Evolutionary conservation across 2,888 invertebrate genomes (phyloP), one percentile per base, ranked within the genome.

Genomic region (Mylabris sibirica): DNA sequence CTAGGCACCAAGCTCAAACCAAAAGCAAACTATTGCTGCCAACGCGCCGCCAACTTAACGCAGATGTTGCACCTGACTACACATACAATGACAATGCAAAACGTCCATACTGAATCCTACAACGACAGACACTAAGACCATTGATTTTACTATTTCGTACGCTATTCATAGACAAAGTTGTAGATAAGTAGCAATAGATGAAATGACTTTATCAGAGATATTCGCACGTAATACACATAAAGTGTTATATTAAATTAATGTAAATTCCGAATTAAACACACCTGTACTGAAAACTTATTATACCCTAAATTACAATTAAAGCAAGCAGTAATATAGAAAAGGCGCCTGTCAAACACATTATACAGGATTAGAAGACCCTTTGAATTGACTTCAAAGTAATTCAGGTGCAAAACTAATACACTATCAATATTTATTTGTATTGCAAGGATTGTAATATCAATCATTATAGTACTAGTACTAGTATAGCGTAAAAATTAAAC

Each of bases 1-100:
- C 69, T 44, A 34, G 57, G 60, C 59, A 68, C 24, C 59, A 57
- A 49, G 69, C 65, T 64, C 62, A 38, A 4, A 35, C 22, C 20
- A 22, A 24, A 26, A 24, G 24, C 24, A 26, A 57, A 22, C 12
- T 53, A 57, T 57, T 26, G 57, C 24, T 57, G 26, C 57, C 24
- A 24, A 57, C 26, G 57, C 49, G 60, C 59, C 44, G 62, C 61
- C 59, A 44, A 38, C 65, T 59, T 59, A 61, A 26, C 65, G 65
- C 59, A 62, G 62, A 44, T 41, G 62, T 44, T 62, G 62, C 41
- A 35, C 41, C 62, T 62, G 62, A 62, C 41, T 38, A 38, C 41
- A 35, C 11, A 57, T n/a, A 26, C 14, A 57, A 22, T 22, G 11
- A 53, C 22, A 53, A 57, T 57, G 57, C 57, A 57, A 57, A 57